Evolutionary conservation across 2,797 vertebrate species (phyloP).

Genomic region (Amblyopsis hoosieri): DNA sequence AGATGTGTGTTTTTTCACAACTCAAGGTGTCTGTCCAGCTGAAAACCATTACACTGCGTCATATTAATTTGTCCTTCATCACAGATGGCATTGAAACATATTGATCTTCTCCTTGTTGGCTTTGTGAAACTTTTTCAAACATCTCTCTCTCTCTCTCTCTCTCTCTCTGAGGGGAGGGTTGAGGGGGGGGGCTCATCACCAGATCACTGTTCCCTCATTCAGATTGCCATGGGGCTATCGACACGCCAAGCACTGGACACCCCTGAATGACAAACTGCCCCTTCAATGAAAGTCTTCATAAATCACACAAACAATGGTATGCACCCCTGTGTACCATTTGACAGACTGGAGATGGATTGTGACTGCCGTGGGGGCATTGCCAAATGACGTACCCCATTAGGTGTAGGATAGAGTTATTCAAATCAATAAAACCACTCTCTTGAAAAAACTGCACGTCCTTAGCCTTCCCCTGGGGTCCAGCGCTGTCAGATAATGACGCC

Average conservation of each 20-base stretch:
- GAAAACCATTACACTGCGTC: constrained; percentile 76
- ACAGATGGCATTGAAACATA: constrained; percentile 69
- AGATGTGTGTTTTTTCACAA: neutral
- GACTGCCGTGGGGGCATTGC: constrained; percentile 65
- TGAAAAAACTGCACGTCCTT: constrained; percentile 37
- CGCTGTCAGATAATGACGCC: constrained; percentile 54
- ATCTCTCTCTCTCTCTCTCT: neutral
- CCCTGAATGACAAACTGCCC: constrained; percentile 77
- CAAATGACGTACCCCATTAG: constrained; percentile 76
- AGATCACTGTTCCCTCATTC: constrained; percentile 4
- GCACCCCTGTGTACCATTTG: constrained; percentile 58
- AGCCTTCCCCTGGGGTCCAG: constrained; percentile 45
- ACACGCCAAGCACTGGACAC: constrained; percentile 49
- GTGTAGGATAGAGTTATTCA: constrained; percentile 66
- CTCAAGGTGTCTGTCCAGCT: constrained; percentile 58
- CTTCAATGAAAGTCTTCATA: constrained; percentile 80
- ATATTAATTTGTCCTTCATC: constrained; percentile 72
- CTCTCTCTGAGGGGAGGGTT: neutral
- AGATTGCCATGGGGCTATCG: constrained; percentile 13
- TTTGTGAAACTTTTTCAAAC: constrained; percentile 9
- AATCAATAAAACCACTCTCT: constrained; percentile 69
- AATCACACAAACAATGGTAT: constrained; percentile 79
- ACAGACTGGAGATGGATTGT: constrained; percentile 83
- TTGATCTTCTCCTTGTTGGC: constrained; percentile 49
- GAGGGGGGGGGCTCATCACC: constrained; percentile 15